These are phyloP conservation scores for Coregonus sp. DNA, from an alignment of 2,797 vertebrate species.

Conservation along the genomic window DNA sequence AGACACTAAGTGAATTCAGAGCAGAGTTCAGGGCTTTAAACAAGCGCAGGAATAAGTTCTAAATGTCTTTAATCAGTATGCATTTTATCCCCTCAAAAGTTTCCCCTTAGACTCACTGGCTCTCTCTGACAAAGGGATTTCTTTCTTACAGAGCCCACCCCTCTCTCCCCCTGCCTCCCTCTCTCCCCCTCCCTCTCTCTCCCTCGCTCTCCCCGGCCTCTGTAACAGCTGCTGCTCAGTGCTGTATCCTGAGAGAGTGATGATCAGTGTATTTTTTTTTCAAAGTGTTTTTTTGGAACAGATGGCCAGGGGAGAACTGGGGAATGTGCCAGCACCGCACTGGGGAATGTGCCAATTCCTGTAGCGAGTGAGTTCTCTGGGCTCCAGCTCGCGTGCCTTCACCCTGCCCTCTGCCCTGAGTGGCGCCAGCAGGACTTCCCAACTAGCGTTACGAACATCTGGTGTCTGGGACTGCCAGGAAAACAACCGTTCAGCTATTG, in stretches of 20 bases:
- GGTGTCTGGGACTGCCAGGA: slow-evolving; percentile 91
- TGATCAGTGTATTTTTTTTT: slow-evolving; percentile 84
- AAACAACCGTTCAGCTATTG: slow-evolving; percentile 28
- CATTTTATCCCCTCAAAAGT: slow-evolving; percentile 64
- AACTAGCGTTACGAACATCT: slow-evolving; percentile 94
- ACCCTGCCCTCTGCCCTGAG: slow-evolving; percentile 98
- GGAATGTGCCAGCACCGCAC: slow-evolving; percentile 85
- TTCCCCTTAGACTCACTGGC: slow-evolving; percentile 74
- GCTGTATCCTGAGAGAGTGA: slow-evolving; percentile 88
- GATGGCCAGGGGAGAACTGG: slow-evolving; percentile 90
- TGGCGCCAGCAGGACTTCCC: slow-evolving; percentile 99
- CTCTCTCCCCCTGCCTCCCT: slow-evolving; percentile 57
- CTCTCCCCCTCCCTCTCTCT: slow-evolving; percentile 59
- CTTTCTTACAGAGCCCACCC: slow-evolving; percentile 56
- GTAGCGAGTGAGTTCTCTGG: slow-evolving; percentile 83
- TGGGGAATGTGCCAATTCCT: slow-evolving; percentile 89
- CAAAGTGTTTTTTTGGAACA: slow-evolving; percentile 96
- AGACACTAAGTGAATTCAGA: neutral
- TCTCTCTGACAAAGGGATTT: slow-evolving; percentile 82
- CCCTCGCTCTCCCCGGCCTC: slow-evolving; percentile 59
- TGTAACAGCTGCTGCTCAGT: slow-evolving; percentile 86
- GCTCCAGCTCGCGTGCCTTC: slow-evolving; percentile 97
- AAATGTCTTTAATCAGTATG: slow-evolving; percentile 13
- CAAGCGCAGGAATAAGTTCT: slow-evolving; percentile 3
- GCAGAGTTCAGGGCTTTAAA: neutral